phyloP scores from a whole-genome alignment of 2,888 invertebrate genomes.

The Hypsopygia costalis region DNA sequence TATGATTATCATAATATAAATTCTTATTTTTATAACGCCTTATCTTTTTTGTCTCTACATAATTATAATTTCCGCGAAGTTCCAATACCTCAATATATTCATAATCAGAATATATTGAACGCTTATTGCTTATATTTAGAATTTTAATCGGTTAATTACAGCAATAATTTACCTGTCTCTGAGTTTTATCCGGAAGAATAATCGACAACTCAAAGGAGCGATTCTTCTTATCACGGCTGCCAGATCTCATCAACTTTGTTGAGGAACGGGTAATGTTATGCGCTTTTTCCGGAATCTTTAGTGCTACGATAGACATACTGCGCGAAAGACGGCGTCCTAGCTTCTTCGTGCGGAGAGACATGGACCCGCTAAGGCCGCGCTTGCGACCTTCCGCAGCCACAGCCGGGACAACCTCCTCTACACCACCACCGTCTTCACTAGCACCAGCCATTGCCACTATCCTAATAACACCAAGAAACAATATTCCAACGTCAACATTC shows the following conservation, averaged over 20 bases:
- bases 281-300: conserved; percentile 80
- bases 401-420: conserved; percentile 40
- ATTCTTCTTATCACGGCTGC: conserved; percentile 79
- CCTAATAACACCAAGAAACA: conserved; percentile 37
- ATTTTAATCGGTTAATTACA: too few species aligned
- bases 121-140: too few species aligned
- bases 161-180: conserved; percentile 81
- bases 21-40: too few species aligned
- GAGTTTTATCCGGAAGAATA: conserved; percentile 83
- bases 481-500: conserved; percentile 54
- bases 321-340: conserved; percentile 76
- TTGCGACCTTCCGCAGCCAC: conserved; percentile 44
- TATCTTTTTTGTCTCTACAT: too few species aligned
- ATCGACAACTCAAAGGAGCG: conserved; percentile 81
- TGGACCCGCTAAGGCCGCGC: conserved; percentile 68
- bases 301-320: conserved; percentile 78
- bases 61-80: too few species aligned
- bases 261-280: conserved; percentile 81
- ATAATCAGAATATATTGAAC: too few species aligned
- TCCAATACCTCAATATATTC: too few species aligned
- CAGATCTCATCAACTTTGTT: conserved; percentile 79
- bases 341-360: conserved; percentile 72
- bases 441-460: conserved; percentile 71
- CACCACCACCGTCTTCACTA: conserved; percentile 54
- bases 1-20: too few species aligned